Evolutionary conservation across 2,113 vertebrate species (phyloP), one percentile per base, ranked within the genome.

Genomic region (Leucosticte australis): DNA sequence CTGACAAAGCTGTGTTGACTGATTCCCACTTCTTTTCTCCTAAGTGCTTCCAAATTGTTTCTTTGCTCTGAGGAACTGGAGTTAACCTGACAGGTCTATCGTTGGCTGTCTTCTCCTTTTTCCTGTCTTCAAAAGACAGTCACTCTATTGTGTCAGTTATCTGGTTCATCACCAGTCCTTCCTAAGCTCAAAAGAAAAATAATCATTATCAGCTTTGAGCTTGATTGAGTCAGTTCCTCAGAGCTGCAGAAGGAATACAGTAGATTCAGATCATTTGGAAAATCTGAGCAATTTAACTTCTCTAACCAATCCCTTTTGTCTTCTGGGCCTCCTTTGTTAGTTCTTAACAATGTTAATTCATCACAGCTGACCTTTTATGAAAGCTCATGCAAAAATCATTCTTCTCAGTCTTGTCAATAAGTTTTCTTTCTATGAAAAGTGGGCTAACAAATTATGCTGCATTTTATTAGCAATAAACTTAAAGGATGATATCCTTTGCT

Each of bases 321-420:
- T 90, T 87, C 52, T 71, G 56, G 56, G 47, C 13, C 7, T 82
- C 57, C 59, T 94, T 89, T 86, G 46, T 93, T 90, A 62, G 42
- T 47, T 77, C 52, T 83, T 93, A 83, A 63, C 42, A 65, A 50
- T 1, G 10, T 74, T 94, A 93, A 93, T 94, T 92, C 33, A 88
- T 86, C 86, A 89, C 52, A 74, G 52, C 17, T 90, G 90, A 93
- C 64, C 71, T 86, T 93, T 89, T 83, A 81, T 90, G 83, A 90
- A 89, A 96, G 86, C 6, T 70, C 35, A 57, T 86, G 76, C 33
- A 86, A 86, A 77, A 92, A 83, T 89, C 59, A 44, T 27, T 89
- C 64, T 84, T 94, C 15, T 62, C 35, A 74, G 64, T 24, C 52
- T 83, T 70, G 33, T 70, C 80, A 70, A 55, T 93, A 86, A 52